Base-by-base conservation (phyloP, 2,888 invertebrate species). In the Villa cingulata region DNA sequence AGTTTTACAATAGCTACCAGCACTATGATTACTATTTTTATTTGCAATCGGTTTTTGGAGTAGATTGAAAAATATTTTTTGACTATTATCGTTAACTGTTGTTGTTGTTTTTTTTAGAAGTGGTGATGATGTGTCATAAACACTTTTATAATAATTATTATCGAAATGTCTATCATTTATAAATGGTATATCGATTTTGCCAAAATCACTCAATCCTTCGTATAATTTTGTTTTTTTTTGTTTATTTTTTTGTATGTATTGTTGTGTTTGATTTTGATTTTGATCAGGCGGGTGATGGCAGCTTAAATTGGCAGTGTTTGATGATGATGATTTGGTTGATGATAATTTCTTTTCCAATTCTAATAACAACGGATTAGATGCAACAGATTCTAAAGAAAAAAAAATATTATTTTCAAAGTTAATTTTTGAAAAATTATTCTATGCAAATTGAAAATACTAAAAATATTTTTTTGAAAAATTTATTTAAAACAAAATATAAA, bases 221-320 rank as follows among this genome's bases (percentile, higher is more conserved):
- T n/a, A n/a, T n/a, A n/a, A n/a, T n/a, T n/a, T n/a, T n/a, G n/a
- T n/a, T n/a, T n/a, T n/a, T n/a, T n/a, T n/a, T n/a, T n/a, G n/a
- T n/a, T n/a, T n/a, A n/a, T 41, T 4, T 39, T 20, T 32, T 19
- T 39, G 4, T 39, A 34, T 10, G 32, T 37, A 9, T 19, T 5
- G 2, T 32, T 32, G 29, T 32, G 12, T 4, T 36, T n/a, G n/a
- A 16, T 16, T n/a, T 16, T 36, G 12, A 16, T 36, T 5, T 50
- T 39, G 43, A 42, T 38, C 36, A 7, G 34, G 9, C 41, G 60
- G 62, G 59, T 65, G 63, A 47, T 64, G 65, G 68, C 71, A 61
- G 68, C 68, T 64, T 66, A 68, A 58, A 68, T 71, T 60, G 72
- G 70, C 60, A 74, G 70, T 61, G 73, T 71, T 62, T 67, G 70